A percentile compares a stretch with the other conserved stretches of the same genome.
Evolutionary conservation across 2,888 invertebrate species (phyloP).

Genomic region (Clepsis dumicolana): DNA sequence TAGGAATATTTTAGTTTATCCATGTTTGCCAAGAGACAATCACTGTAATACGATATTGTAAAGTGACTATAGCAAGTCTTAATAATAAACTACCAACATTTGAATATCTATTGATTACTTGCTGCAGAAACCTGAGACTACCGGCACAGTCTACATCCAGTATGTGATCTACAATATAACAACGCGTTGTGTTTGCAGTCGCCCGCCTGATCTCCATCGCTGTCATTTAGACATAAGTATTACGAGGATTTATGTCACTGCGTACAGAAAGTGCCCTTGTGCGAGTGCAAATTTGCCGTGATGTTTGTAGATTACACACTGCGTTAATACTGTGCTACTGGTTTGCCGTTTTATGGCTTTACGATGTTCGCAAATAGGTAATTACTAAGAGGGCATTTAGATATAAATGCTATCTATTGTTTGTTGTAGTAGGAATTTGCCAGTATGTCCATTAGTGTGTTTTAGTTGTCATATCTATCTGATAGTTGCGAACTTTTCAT

Average conservation of each 20-base stretch:
- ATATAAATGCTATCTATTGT: conserved; percentile 40
- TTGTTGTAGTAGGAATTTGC: conserved; percentile 22
- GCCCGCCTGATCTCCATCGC: no score
- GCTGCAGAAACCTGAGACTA: neutral
- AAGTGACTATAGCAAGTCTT: neutral
- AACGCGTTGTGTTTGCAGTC: neutral
- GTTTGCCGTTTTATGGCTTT: conserved; percentile 7
- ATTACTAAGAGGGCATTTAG: conserved; percentile 40
- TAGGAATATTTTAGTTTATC: neutral
- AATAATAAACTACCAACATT: neutral
- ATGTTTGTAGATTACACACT: neutral
- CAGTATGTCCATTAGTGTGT: conserved; percentile 16
- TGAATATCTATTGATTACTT: conserved; percentile 4
- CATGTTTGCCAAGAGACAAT: neutral
- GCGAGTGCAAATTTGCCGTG: neutral
- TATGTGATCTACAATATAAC: neutral
- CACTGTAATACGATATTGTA: neutral
- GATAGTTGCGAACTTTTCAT: neutral
- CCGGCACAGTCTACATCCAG: neutral
- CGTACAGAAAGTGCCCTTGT: neutral
- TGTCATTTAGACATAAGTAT: neutral
- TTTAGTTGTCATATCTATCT: neutral
- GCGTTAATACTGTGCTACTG: neutral
- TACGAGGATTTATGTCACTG: no score
- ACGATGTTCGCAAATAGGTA: conserved; percentile 16